Conservation (phyloP, 2,888 invertebrate genomes). For the Candidula unifasciata region DNA sequence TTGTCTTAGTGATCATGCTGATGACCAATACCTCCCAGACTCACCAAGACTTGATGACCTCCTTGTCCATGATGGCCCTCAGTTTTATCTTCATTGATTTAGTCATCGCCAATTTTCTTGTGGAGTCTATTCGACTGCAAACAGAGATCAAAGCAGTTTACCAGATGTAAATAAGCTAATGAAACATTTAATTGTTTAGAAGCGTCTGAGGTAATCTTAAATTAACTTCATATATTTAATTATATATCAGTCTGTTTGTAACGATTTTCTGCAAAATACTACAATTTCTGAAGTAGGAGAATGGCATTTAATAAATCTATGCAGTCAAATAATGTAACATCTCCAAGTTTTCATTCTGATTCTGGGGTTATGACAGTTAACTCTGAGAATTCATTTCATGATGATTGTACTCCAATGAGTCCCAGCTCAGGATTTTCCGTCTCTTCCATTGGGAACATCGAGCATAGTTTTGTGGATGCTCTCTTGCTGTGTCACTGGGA, state of each 20-base stretch:
- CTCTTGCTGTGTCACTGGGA: constrained; percentile 74
- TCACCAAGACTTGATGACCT: constrained; percentile 59
- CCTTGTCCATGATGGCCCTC: constrained; percentile 68
- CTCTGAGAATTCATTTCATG: constrained; percentile 27
- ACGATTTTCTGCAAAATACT: neutral
- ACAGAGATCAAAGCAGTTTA: constrained; percentile 64
- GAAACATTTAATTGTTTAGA: neutral
- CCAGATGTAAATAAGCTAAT: constrained; percentile 19
- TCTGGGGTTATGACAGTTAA: constrained; percentile 42
- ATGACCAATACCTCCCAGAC: constrained; percentile 63
- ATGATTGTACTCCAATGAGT: constrained; percentile 63
- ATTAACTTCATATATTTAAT: neutral
- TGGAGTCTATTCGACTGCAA: constrained; percentile 71
- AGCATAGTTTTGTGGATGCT: constrained; percentile 63
- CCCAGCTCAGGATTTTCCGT: constrained; percentile 70
- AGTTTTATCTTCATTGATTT: constrained; percentile 73
- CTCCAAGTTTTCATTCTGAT: constrained; percentile 12
- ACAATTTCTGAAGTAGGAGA: neutral
- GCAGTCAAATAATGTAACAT: neutral
- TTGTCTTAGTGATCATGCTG: constrained; percentile 67
- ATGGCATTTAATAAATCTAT: constrained; percentile 28
- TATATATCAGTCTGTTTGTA: no score
- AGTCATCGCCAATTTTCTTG: constrained; percentile 73
- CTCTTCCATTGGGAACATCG: constrained; percentile 59
- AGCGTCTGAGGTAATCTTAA: neutral